Conservation (phyloP, 2,113 vertebrate species). For the Tyrannus savana region DNA sequence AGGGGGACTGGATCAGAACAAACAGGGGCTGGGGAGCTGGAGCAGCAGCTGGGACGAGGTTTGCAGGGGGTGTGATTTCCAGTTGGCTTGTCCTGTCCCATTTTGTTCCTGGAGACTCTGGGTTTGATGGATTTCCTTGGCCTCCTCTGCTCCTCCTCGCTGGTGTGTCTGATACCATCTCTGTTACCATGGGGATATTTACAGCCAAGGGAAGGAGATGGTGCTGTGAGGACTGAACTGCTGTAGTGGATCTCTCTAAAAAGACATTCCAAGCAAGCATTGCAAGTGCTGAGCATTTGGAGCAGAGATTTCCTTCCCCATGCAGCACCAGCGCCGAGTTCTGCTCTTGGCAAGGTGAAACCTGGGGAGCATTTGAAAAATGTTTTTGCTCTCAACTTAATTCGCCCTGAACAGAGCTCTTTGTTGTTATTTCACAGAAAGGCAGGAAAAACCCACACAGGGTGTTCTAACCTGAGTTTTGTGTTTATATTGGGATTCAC, state of each 20-base stretch:
- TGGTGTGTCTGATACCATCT: not conserved
- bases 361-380: not conserved
- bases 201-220: slow-evolving; percentile 11
- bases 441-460: not conserved
- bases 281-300: not conserved
- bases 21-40: not conserved
- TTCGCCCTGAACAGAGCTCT: not conserved
- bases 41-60: not conserved
- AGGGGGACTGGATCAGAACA: accelerated
- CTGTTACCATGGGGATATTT: slow-evolving; percentile 61
- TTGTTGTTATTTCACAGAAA: not conserved
- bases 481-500: not conserved
- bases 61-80: not conserved
- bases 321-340: not conserved
- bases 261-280: not conserved
- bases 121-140: not conserved
- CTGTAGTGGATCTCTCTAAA: not conserved
- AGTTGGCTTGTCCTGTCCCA: not conserved
- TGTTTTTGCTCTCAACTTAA: not conserved
- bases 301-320: not conserved
- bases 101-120: not conserved
- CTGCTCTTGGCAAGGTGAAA: not conserved
- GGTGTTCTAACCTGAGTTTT: not conserved
- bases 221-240: not conserved
- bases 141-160: not conserved